Evolutionary conservation across 2,113 vertebrate species (phyloP).

Genomic region (Eudyptes chrysolophus): DNA sequence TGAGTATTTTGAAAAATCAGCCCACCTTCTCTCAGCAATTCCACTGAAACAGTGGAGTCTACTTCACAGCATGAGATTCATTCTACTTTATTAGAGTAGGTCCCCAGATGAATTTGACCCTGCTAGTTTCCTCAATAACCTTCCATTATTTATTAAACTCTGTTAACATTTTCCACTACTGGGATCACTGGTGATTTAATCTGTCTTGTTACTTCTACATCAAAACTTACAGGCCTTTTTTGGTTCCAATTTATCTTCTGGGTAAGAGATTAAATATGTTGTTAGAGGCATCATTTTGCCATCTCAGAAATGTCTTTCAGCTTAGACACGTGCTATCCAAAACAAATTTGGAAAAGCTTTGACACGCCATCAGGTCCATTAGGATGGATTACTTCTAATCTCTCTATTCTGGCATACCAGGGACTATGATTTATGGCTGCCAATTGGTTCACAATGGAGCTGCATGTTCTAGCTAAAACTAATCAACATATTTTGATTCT

Average conservation of each 20-base stretch:
- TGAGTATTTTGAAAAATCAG: not conserved
- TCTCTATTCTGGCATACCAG: not conserved
- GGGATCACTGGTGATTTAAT: not conserved
- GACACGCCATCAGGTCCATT: not conserved
- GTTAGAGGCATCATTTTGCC: not conserved
- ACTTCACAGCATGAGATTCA: not conserved
- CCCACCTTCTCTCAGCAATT: not conserved
- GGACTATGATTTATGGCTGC: not conserved
- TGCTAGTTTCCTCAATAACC: not conserved
- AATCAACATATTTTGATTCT: not conserved
- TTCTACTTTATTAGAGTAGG: not conserved
- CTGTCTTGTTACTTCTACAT: not conserved
- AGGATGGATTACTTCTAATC: constrained; percentile 4
- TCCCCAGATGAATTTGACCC: not conserved
- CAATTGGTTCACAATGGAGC: not conserved
- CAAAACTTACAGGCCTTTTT: not conserved
- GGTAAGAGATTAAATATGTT: not conserved
- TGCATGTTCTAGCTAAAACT: not conserved
- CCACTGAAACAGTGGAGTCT: not conserved
- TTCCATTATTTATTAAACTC: not conserved
- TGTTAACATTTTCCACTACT: not conserved
- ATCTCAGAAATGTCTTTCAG: not conserved
- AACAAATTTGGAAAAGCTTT: constrained; percentile 32
- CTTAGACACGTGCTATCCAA: not conserved
- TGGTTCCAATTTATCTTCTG: not conserved